phyloP scores from a whole-genome alignment of 35 echinoderm and acorn worm genomes.

The Heliocidaris erythrogramma region DNA sequence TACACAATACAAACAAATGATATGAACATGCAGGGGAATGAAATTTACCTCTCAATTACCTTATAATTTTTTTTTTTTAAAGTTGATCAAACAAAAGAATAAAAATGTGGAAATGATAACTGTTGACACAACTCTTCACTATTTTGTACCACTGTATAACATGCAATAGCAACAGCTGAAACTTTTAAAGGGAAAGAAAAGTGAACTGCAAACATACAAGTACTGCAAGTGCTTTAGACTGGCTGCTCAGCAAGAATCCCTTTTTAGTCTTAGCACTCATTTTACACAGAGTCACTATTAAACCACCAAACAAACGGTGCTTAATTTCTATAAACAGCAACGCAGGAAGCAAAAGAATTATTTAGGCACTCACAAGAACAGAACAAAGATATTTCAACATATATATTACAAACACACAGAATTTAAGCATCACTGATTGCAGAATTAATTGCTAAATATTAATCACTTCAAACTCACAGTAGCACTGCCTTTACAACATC shows the following conservation, averaged over 20 bases:
- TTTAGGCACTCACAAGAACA: neutral
- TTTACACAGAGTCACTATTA: neutral
- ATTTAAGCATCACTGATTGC: too few relatives aligned
- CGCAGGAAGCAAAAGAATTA: neutral
- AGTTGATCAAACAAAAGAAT: neutral
- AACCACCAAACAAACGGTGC: neutral
- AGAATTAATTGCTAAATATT: too few relatives aligned
- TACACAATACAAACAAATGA: too few relatives aligned
- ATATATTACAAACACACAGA: too few relatives aligned
- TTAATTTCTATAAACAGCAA: neutral
- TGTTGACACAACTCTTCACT: neutral
- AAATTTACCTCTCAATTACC: neutral
- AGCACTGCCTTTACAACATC: too few relatives aligned
- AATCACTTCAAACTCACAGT: too few relatives aligned
- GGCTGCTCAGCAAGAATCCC: neutral
- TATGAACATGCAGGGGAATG: too few relatives aligned
- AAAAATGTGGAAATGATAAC: neutral
- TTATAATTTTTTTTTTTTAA: too few relatives aligned
- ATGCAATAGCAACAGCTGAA: neutral
- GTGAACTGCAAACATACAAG: neutral
- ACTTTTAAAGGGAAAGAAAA: neutral
- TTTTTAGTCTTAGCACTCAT: neutral
- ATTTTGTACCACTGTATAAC: neutral
- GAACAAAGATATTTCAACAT: neutral
- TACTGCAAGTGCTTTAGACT: neutral